Evolutionary conservation across 2,888 invertebrate species (phyloP).

Genomic region (Acrocyrtus sp.): DNA sequence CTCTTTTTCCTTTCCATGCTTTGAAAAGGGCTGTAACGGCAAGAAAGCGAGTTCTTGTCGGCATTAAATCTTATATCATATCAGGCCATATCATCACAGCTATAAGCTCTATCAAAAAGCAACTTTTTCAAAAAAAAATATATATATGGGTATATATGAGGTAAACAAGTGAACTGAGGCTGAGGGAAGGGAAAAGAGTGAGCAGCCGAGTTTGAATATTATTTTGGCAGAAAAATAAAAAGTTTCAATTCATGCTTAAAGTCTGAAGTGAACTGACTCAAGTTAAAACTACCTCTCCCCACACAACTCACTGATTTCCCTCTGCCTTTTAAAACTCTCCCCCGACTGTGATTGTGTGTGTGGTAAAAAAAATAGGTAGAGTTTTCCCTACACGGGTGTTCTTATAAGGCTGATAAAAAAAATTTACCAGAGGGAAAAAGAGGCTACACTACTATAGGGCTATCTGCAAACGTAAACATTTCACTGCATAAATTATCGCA

Average conservation of each 20-base stretch:
- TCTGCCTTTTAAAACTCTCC: constrained; percentile 1
- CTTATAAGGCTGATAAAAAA: constrained; percentile 17
- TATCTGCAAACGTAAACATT: too few relatives aligned
- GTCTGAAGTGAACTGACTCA: constrained; percentile 42
- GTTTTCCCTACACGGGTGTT: too few relatives aligned
- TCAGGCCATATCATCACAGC: too few relatives aligned
- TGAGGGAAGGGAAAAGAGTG: constrained; percentile 34
- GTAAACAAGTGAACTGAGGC: constrained; percentile 17
- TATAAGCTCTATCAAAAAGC: too few relatives aligned
- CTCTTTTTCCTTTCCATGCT: constrained; percentile 42
- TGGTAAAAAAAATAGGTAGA: neutral
- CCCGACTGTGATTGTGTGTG: constrained; percentile 11
- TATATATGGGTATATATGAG: constrained; percentile 3
- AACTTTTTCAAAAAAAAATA: constrained; percentile 18
- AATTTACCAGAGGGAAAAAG: too few relatives aligned
- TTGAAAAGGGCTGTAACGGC: constrained; percentile 36
- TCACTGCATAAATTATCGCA: too few relatives aligned
- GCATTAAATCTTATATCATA: constrained; percentile 11
- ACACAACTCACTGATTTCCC: constrained; percentile 16
- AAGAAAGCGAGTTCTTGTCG: constrained; percentile 40
- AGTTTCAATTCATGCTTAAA: constrained; percentile 49
- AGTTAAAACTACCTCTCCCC: constrained; percentile 44
- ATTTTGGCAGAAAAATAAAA: constrained; percentile 53
- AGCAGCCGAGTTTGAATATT: too few relatives aligned
- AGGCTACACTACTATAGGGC: too few relatives aligned